Base-by-base conservation (phyloP, 2,113 vertebrate genomes). In the Crotophaga sulcirostris region DNA sequence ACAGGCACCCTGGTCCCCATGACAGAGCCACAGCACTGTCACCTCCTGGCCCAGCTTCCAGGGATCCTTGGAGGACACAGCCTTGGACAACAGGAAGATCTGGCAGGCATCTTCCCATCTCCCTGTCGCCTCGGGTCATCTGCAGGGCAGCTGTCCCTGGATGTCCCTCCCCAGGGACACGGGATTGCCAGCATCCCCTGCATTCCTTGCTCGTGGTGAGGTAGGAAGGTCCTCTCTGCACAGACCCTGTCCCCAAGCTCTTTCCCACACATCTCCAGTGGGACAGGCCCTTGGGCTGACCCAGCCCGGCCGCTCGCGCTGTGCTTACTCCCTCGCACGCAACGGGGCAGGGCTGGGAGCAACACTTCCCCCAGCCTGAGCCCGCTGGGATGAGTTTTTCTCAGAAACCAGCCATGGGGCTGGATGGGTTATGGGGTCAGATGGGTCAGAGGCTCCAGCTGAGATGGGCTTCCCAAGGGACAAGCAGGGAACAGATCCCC, bases 331-430 rank as follows among this genome's bases (percentile, higher is more conserved):
- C 3, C 62, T 89, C 10, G 3, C 92, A 92, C 3, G 72, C 94
- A 86, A 87, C 0, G 2, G 70, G 89, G 89, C 47, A 58, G 80
- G 91, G 94, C 51, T 16, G 75, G 73, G 86, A 55, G 1, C 11
- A 77, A 36, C 2, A 1, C 49, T 93, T 86, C 40, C 62, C 84
- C 49, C 11, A 1, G 23, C 5, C 44, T 1, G 1, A 52, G 62
- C 64, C 86, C 58, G 42, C 6, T 1, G 84, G 85, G 83, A 88
- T 4, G 25, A 24, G 26, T 11, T 87, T 87, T 96, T 94, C 94
- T 66, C 93, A 87, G 84, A 94, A 95, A 91, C 7, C n/a, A 60
- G 83, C 75, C 75, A 59, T 24, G 64, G 52, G 59, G 63, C 20
- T 33, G 85, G 90, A 7, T 42, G 18, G 77, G 55, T 52, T 67